Base-by-base conservation (phyloP, 2,797 vertebrate species). In the Pagetopsis macropterus region DNA sequence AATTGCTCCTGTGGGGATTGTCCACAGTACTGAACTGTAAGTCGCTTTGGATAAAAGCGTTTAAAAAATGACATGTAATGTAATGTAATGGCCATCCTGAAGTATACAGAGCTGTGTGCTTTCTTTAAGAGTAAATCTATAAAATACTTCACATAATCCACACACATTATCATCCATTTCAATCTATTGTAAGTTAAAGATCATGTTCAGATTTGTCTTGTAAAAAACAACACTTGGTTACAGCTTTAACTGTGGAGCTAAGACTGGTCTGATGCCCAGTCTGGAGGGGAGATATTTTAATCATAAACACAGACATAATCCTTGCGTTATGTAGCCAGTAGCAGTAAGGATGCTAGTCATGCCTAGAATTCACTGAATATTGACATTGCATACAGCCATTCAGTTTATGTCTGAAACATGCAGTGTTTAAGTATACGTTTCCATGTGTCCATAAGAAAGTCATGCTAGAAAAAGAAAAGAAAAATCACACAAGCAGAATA, bases 271-370 rank as follows among this genome's bases (percentile, higher is more conserved):
- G 51, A 56, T 45, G 33, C 15, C 54, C 3, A 15, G 19, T 37
- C 49, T 57, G 16, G 14, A 11, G 2, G 8, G 44, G 27, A 46
- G 27, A 68, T 21, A 52, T n/a, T 64, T 57, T 17, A 70, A 69
- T 69, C 45, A 57, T 41, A 44, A 61, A 46, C 44, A 45, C 15
- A 13, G 63, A 72, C 54, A 56, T 60, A 49, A n/a, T 69, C 63
- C 49, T 23, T 44, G 16, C 14, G 11, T 40, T 61, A 51, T 14
- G 17, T 61, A 50, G 56, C 48, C 43, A 59, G 68, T 69, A 49
- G 68, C 49, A 45, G 19, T 14, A 58, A 31, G 60, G 37, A 46
- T 17, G 6, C 19, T 23, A 27, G 56, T 62, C 57, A 16, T 44
- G 33, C 15, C 15, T 37, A 50, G 31, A 21, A 11, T 4, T 37